Conservation (phyloP, 2,113 vertebrate species). For the Misgurnus mizolepis region DNA sequence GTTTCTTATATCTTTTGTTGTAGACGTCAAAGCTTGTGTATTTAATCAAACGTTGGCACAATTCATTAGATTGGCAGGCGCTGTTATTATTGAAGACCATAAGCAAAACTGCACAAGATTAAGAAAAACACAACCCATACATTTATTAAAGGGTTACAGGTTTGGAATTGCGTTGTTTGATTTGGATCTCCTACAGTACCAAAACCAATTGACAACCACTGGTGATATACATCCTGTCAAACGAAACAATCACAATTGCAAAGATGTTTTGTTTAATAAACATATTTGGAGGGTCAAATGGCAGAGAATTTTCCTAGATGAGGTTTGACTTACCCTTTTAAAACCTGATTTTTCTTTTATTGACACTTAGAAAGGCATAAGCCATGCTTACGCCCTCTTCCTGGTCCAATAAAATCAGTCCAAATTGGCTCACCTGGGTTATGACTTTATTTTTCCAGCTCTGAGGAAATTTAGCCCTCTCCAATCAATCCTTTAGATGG, state of each 20-base stretch:
- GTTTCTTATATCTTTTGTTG: too few relatives aligned
- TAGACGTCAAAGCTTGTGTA: too few relatives aligned
- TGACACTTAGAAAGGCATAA: not conserved
- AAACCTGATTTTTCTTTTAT: conserved; percentile 50
- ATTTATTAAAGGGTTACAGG: not conserved
- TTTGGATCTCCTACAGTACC: not conserved
- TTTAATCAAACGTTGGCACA: too few relatives aligned
- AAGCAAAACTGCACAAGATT: too few relatives aligned
- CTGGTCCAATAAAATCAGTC: conserved; percentile 38
- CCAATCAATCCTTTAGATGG: conserved; percentile 6
- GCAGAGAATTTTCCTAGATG: conserved; percentile 32
- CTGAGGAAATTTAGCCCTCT: not conserved
- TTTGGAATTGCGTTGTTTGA: not conserved
- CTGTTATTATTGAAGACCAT: too few relatives aligned
- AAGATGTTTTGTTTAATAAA: not conserved
- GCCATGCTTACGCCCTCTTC: conserved; percentile 28
- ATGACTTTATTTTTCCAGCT: conserved; percentile 54
- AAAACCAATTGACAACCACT: not conserved
- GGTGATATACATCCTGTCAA: not conserved
- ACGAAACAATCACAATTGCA: not conserved
- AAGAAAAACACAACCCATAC: not conserved
- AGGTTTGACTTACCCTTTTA: conserved; percentile 43
- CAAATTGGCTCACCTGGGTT: conserved; percentile 34
- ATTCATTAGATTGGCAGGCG: too few relatives aligned
- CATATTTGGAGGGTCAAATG: conserved; percentile 8